Conservation (phyloP, 2,113 vertebrate species). For the Nyctereutes procyonoides region DNA sequence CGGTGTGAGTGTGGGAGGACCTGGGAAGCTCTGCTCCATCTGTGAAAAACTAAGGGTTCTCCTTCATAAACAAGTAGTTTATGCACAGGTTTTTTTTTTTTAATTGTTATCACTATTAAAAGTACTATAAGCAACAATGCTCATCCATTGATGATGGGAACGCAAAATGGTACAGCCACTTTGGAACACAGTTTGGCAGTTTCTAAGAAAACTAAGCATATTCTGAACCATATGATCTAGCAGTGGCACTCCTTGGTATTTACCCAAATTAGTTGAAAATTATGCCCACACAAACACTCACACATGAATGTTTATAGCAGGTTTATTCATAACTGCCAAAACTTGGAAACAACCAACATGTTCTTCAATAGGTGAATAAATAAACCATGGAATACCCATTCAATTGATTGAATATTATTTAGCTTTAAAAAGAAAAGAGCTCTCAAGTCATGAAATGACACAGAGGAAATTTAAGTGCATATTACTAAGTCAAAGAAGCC, state of each 20-base stretch:
- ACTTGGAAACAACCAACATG: neutral
- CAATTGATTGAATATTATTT: neutral
- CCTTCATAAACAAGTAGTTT: constrained; percentile 9
- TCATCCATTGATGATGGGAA: neutral
- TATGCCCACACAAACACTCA: neutral
- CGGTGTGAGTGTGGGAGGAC: too few relatives aligned
- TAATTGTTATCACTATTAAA: neutral
- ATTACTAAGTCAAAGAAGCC: neutral
- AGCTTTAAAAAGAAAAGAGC: constrained; percentile 25
- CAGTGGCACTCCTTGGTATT: neutral
- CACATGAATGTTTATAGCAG: neutral
- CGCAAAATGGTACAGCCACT: neutral
- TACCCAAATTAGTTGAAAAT: constrained; percentile 21
- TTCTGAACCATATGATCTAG: neutral
- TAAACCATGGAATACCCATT: neutral
- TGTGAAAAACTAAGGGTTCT: neutral
- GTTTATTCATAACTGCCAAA: neutral
- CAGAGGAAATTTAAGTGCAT: neutral
- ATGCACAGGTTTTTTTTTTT: neutral
- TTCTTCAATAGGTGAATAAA: neutral
- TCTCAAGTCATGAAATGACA: neutral
- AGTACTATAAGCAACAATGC: neutral
- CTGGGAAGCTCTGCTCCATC: neutral
- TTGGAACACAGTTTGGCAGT: neutral
- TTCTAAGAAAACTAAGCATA: neutral